Percentiles rank a stretch among this genome's conserved stretches.
Evolutionary conservation across 2,797 vertebrate species (phyloP).

Genomic region (Loriculus beryllinus): DNA sequence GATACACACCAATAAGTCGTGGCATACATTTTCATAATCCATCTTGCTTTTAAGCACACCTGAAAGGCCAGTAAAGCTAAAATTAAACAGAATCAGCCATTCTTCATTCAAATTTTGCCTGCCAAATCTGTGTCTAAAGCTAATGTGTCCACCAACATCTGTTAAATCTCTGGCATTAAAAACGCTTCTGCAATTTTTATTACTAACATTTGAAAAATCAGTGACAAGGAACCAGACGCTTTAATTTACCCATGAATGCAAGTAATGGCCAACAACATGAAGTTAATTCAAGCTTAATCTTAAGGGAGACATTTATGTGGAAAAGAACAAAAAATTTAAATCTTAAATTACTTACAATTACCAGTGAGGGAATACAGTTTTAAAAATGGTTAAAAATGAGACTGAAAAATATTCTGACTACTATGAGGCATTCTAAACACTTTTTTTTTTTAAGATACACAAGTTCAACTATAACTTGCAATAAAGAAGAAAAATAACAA

Average conservation of each 20-base stretch:
- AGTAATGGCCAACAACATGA: not conserved
- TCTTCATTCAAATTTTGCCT: not conserved
- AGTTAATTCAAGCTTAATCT: constrained; percentile 15
- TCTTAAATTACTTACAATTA: not conserved
- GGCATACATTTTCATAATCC: not conserved
- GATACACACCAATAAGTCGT: not conserved
- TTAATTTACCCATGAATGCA: not conserved
- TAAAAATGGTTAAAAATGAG: not conserved
- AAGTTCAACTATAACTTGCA: not conserved
- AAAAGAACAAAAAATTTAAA: not conserved
- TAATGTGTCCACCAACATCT: not conserved
- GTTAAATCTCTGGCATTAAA: not conserved
- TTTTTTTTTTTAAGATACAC: not conserved
- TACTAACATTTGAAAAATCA: not conserved
- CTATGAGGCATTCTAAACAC: not conserved
- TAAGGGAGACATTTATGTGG: not conserved
- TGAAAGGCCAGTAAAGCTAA: not conserved
- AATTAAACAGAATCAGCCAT: not conserved
- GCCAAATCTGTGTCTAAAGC: not conserved
- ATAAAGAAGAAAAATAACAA: not conserved
- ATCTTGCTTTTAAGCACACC: not conserved
- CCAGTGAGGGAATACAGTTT: not conserved
- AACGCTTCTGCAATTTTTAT: constrained; percentile 14
- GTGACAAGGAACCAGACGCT: not conserved
- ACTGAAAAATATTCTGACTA: not conserved